These are phyloP conservation scores for Rhinopomastus cyanomelas DNA, from an alignment of 2,113 vertebrate genomes.

Conservation along the genomic window DNA sequence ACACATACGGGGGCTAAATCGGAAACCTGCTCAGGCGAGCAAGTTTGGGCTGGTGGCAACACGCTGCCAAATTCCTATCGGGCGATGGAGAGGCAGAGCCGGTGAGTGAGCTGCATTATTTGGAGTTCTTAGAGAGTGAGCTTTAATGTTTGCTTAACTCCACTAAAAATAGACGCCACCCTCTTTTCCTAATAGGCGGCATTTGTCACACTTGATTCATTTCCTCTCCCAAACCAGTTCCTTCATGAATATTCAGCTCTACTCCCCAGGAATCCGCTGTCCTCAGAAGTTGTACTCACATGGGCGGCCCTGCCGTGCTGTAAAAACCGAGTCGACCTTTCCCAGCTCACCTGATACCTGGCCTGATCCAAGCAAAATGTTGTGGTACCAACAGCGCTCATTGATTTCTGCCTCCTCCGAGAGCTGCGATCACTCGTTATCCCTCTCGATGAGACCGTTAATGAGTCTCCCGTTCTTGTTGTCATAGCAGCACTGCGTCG, in stretches of 20 bases:
- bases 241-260: slow-evolving; percentile 75
- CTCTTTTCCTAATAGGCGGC: slow-evolving; percentile 73
- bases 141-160: slow-evolving; percentile 67
- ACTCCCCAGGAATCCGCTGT: slow-evolving; percentile 58
- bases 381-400: background rate
- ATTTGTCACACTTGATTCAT: slow-evolving; percentile 74
- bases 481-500: slow-evolving; percentile 51
- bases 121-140: slow-evolving; percentile 69
- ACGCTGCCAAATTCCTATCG: slow-evolving; percentile 26
- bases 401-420: background rate
- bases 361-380: background rate
- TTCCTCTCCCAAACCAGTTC: slow-evolving; percentile 67
- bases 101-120: slow-evolving; percentile 12
- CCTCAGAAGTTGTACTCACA: slow-evolving; percentile 46
- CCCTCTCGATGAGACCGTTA: slow-evolving; percentile 23
- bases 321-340: background rate
- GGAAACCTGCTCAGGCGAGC: slow-evolving; percentile 23
- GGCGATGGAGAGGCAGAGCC: slow-evolving; percentile 15
- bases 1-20: background rate
- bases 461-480: slow-evolving; percentile 51
- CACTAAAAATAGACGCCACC: slow-evolving; percentile 74
- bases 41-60: slow-evolving; percentile 27
- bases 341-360: background rate
- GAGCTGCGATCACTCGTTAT: slow-evolving; percentile 29
- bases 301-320: background rate